Evolutionary conservation across 2,888 invertebrate genomes (phyloP).

Genomic region (Scaeva pyrastri): DNA sequence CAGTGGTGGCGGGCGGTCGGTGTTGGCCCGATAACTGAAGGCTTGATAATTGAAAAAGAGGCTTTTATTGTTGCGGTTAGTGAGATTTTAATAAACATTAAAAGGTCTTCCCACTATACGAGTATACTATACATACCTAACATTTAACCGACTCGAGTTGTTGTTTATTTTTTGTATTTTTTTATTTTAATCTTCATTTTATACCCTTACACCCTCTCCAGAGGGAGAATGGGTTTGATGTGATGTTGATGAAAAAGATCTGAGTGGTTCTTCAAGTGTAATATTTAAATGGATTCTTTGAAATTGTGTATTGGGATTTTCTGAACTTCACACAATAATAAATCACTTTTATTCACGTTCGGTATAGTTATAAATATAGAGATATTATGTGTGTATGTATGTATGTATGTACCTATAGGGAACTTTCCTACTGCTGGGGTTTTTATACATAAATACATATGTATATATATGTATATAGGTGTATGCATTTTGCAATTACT

Average conservation of each 20-base stretch:
- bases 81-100: conserved; percentile 71
- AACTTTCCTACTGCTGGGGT: too few species aligned
- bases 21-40: conserved; percentile 40
- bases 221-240: neutral
- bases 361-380: neutral
- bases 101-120: conserved; percentile 30
- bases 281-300: conserved; percentile 23
- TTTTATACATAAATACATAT: too few species aligned
- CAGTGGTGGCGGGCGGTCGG: too few species aligned
- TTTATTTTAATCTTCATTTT: neutral
- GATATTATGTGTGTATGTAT: too few species aligned
- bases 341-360: conserved; percentile 18
- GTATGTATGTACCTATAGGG: too few species aligned
- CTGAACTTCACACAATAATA: neutral
- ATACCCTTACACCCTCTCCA: neutral
- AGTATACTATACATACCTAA: neutral
- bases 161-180: neutral
- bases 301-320: conserved; percentile 27
- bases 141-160: neutral
- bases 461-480: too few species aligned
- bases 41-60: conserved; percentile 72
- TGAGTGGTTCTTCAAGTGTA: conserved; percentile 31
- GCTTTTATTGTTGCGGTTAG: conserved; percentile 63
- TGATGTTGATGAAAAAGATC: conserved; percentile 23
- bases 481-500: too few species aligned